phyloP scores from a whole-genome alignment of 2,113 vertebrate species.

The Saccopteryx bilineata region DNA sequence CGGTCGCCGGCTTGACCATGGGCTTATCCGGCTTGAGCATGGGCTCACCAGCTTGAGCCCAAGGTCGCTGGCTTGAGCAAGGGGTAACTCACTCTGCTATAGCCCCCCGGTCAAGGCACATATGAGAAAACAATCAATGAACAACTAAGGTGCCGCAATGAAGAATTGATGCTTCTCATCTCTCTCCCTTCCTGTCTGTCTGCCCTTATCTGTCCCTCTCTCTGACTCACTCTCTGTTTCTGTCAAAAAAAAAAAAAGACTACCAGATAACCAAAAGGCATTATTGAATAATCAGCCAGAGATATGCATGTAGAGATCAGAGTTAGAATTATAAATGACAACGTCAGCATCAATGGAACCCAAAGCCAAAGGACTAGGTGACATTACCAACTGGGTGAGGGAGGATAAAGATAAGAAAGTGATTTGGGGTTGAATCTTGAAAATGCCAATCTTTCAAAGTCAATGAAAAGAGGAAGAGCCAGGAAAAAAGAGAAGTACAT shows the following conservation, averaged over 20 bases:
- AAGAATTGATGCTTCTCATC: no score
- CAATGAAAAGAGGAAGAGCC: slow-evolving; percentile 40
- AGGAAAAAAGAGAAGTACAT: slow-evolving; percentile 42
- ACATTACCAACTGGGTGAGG: background rate
- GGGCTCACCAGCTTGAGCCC: no score
- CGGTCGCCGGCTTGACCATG: no score
- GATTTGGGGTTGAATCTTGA: background rate
- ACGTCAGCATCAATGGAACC: background rate
- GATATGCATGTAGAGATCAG: background rate
- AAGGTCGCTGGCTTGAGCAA: no score
- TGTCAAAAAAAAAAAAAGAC: background rate
- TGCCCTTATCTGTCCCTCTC: no score
- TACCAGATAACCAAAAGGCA: background rate
- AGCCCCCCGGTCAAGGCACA: no score
- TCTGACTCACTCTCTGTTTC: no score
- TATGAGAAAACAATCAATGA: no score
- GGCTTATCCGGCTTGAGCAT: no score
- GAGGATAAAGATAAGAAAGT: slow-evolving; percentile 48
- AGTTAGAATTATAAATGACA: background rate
- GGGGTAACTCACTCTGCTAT: no score
- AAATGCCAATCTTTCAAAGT: slow-evolving; percentile 55
- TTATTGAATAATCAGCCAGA: background rate
- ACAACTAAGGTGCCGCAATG: no score
- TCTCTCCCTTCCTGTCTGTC: no score
- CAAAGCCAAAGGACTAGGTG: background rate